A percentile compares a stretch with the other conserved stretches of the same genome.
Conservation (phyloP, 1,140 invertebrate species). For the Neodiprion lecontei region DNA sequence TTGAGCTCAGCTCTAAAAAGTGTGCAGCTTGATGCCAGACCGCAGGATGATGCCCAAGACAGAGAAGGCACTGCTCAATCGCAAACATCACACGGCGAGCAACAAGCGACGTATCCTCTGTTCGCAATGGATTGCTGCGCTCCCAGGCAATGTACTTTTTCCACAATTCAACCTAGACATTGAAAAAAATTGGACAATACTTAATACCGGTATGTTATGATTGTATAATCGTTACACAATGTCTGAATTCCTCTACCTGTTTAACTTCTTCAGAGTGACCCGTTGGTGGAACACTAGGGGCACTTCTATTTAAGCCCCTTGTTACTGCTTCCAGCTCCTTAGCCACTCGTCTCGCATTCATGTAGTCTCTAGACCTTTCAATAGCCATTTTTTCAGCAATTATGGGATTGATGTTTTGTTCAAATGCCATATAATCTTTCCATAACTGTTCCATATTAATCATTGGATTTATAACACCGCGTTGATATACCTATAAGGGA, state of each 20-base stretch:
- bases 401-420: slow-evolving; percentile 95
- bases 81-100: slow-evolving; percentile 97
- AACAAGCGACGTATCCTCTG: slow-evolving; percentile 92
- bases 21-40: slow-evolving; percentile 99
- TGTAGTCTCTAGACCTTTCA: slow-evolving; percentile 92
- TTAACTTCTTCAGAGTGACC: slow-evolving; percentile 91
- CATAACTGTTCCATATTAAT: slow-evolving; percentile 96
- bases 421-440: slow-evolving; percentile 97
- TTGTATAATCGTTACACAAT: not conserved
- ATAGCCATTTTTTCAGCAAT: slow-evolving; percentile 94
- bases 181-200: slow-evolving; percentile 16
- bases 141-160: slow-evolving; percentile 99
- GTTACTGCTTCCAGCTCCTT: slow-evolving; percentile 97
- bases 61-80: slow-evolving; percentile 96
- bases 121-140: slow-evolving; percentile 93
- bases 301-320: slow-evolving; percentile 91
- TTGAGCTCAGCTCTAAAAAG: slow-evolving; percentile 93
- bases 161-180: slow-evolving; percentile 92
- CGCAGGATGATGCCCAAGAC: slow-evolving; percentile 96
- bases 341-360: slow-evolving; percentile 95
- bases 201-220: slow-evolving; percentile 4
- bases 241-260: slow-evolving; percentile 70
- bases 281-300: slow-evolving; percentile 92
- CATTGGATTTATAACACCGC: slow-evolving; percentile 96
- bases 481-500: slow-evolving; percentile 81